Base-by-base conservation (phyloP, 2,113 vertebrate genomes). In the Nycticorax nycticorax region DNA sequence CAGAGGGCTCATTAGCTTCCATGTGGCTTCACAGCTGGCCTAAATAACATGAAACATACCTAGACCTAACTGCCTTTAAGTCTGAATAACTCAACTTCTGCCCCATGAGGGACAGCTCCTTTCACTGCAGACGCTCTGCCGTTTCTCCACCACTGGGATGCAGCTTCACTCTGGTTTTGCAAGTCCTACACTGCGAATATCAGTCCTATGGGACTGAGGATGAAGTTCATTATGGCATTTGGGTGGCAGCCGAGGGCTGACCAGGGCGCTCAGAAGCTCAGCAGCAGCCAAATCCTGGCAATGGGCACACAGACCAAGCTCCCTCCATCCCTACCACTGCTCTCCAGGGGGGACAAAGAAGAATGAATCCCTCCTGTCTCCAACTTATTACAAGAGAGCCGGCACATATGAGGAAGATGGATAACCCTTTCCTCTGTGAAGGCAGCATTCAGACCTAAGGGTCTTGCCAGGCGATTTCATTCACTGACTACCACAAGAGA, bases 161-260 rank as follows among this genome's bases (percentile, higher is more conserved):
- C 20, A 69, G 35, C 6, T 69, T 37, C 62, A 23, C 24, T 39
- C 41, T 23, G 56, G 10, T n/a, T 80, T 21, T 18, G 27, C 16
- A 37, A 71, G 56, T 15, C 19, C 92, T 50, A 17, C 41, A 37
- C 41, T 23, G 24, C 1, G 23, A 79, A 22, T 6, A 79, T 5
- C 23, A 35, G 52, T 32, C 24, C 26, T 28, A 9, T 0, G 0
- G 18, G 73, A 41, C 27, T 24, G 52, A 35, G 12, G n/a, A 32
- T 48, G 21, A 59, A 32, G n/a, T 19, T n/a, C 28, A n/a, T 30
- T 8, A 26, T 24, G 30, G 30, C 17, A 24, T 23, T 10, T 28
- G 27, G 24, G 26, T 1, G 3, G 60, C 35, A 56, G 10, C n/a
- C 30, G 13, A 43, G 30, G 24, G 14, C 35, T 18, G 37, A 28